Evolutionary conservation across 2,797 vertebrate species (phyloP).

Genomic region (Pogonophryne albipinna): DNA sequence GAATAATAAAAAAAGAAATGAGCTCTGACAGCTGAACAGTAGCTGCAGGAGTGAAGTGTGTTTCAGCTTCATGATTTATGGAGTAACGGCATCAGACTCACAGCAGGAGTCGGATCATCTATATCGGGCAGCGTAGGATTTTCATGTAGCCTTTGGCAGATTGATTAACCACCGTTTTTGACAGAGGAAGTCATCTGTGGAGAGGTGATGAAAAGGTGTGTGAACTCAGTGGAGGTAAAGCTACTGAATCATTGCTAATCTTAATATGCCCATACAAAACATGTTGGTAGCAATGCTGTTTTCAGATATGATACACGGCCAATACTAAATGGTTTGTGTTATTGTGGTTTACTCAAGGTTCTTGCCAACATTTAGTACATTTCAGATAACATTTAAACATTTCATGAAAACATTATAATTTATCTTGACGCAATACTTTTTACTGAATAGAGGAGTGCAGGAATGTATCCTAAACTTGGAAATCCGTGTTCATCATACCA

Average conservation of each 20-base stretch:
- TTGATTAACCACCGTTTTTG: slow-evolving; percentile 28
- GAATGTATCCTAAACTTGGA: too few relatives aligned
- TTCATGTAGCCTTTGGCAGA: slow-evolving; percentile 5
- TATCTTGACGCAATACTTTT: too few relatives aligned
- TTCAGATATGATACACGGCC: too few relatives aligned
- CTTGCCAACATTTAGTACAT: too few relatives aligned
- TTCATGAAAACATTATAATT: too few relatives aligned
- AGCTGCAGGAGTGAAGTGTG: not conserved
- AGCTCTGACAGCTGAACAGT: not conserved
- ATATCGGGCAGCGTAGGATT: not conserved
- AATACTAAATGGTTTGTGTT: too few relatives aligned
- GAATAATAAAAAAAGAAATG: not conserved
- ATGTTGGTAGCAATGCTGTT: too few relatives aligned
- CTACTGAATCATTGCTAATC: not conserved
- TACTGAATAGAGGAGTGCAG: too few relatives aligned
- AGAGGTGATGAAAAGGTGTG: not conserved
- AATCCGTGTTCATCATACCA: too few relatives aligned
- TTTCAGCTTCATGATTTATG: slow-evolving; percentile 5
- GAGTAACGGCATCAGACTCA: not conserved
- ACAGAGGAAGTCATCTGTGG: slow-evolving; percentile 1
- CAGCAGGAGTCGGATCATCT: slow-evolving; percentile 9
- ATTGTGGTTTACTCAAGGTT: too few relatives aligned
- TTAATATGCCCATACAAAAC: too few relatives aligned
- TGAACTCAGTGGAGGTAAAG: not conserved
- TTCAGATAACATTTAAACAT: too few relatives aligned